Evolutionary conservation across 2,113 vertebrate genomes (phyloP).

Genomic region (Entelurus aequoreus): DNA sequence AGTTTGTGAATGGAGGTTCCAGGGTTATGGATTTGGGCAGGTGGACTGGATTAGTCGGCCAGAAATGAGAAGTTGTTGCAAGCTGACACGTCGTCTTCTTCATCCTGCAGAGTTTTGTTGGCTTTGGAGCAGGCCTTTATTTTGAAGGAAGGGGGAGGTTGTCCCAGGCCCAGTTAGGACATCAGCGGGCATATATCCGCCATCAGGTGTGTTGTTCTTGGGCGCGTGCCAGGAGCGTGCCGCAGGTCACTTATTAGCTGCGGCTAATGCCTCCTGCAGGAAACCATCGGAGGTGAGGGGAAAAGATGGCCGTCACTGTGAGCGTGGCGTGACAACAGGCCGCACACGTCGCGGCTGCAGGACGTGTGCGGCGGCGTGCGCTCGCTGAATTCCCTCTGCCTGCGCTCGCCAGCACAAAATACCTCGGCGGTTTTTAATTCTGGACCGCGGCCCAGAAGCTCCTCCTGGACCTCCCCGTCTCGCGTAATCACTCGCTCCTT

Average conservation of each 20-base stretch:
- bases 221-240: conserved; percentile 4
- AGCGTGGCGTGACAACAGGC: conserved; percentile 43
- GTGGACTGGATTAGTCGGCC: too few relatives aligned
- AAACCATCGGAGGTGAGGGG: conserved; percentile 46
- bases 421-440: conserved; percentile 22
- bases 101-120: too few relatives aligned
- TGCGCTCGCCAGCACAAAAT: conserved; percentile 12
- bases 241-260: conserved; percentile 30
- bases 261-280: conserved; percentile 49
- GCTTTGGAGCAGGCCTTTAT: too few relatives aligned
- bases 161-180: too few relatives aligned
- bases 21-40: too few relatives aligned
- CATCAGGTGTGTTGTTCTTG: conserved; percentile 24
- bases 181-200: conserved; percentile 18
- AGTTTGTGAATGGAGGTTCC: too few relatives aligned
- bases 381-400: conserved; percentile 23
- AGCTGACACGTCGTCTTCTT: too few relatives aligned
- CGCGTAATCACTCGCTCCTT: too few relatives aligned
- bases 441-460: conserved; percentile 5
- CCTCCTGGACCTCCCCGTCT: too few relatives aligned
- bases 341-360: conserved; percentile 58
- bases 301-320: conserved; percentile 40
- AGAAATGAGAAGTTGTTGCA: too few relatives aligned
- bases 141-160: not conserved
- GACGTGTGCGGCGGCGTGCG: conserved; percentile 20